Base-by-base conservation (phyloP, 2,888 invertebrate species). In the Aporophyla nigra region DNA sequence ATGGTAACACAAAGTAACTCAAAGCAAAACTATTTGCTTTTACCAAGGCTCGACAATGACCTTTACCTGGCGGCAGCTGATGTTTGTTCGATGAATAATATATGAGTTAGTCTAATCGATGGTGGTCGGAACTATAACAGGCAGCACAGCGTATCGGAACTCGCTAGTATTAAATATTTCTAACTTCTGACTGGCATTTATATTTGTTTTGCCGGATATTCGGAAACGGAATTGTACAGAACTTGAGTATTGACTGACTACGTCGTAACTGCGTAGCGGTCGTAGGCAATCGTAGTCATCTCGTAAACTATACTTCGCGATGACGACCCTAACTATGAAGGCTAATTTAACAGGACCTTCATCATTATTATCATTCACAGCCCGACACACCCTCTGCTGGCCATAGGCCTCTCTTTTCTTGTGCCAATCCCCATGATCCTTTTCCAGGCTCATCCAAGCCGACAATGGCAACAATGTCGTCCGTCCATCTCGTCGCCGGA, bases 71-170 rank as follows among this genome's bases (percentile, higher is more conserved):
- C 27, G 73, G 10, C 81, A 61, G 66, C 70, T 70, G 71, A 59
- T 63, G 61, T 71, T 83, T 74, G 59, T 49, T 72, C 19, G 27
- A 72, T 74, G 67, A 86, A 84, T 86, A 74, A 71, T 71, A 68
- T 53, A 67, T 67, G 61, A 27, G 43, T 56, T 70, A 58, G 65
- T 24, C 16, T 74, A 74, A 76, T 70, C 40, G 75, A 74, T 59
- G 61, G 68, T 59, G 54, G 33, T 19, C 33, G 58, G 49, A 33
- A 68, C 54, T 53, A 56, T 33, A 73, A 68, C 16, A 14, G 12
- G 1, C 24, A 24, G 21, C 40, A 19, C n/a, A 16, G 33, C 33
- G 33, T 58, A 27, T 54, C 14, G 59, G 27, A 63, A 56, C 54
- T 61, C n/a, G 19, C 16, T 16, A 27, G 5, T 16, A 58, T 77